Evolutionary conservation across 2,797 vertebrate species (phyloP).

Genomic region (Diplodus puntazzo): DNA sequence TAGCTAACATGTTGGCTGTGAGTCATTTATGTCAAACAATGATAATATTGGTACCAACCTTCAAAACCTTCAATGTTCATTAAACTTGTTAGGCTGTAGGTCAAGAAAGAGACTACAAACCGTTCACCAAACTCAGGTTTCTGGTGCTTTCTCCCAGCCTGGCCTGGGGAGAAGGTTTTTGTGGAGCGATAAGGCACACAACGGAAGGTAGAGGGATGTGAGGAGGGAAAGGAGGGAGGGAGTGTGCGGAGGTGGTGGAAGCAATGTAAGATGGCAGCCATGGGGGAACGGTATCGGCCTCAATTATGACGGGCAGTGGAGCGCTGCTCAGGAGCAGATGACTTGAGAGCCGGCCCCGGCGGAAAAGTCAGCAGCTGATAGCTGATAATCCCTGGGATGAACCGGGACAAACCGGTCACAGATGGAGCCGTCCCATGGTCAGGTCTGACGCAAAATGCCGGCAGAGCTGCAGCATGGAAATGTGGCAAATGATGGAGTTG

Average conservation of each 20-base stretch:
- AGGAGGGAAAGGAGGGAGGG: slow-evolving; percentile 12
- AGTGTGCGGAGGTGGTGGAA: neutral
- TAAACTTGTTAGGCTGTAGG: neutral
- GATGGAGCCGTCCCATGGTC: slow-evolving; percentile 68
- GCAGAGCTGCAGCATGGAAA: slow-evolving; percentile 26
- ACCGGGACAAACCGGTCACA: slow-evolving; percentile 68
- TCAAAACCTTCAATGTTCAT: slow-evolving; percentile 2
- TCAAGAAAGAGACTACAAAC: slow-evolving; percentile 18
- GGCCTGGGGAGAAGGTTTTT: slow-evolving; percentile 53
- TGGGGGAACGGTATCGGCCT: slow-evolving; percentile 78
- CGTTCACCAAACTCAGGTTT: slow-evolving; percentile 18
- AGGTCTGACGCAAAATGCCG: slow-evolving; percentile 60
- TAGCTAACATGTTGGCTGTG: neutral
- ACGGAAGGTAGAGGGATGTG: slow-evolving; percentile 39
- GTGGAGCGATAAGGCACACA: slow-evolving; percentile 60
- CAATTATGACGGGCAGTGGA: slow-evolving; percentile 85
- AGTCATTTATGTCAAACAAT: neutral
- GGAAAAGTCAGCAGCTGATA: slow-evolving; percentile 79
- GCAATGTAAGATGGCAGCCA: slow-evolving; percentile 75
- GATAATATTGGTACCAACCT: slow-evolving; percentile 3
- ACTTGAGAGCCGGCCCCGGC: slow-evolving; percentile 74
- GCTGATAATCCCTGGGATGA: slow-evolving; percentile 80
- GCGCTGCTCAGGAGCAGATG: slow-evolving; percentile 81
- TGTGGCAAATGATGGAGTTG: neutral
- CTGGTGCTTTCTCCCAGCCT: slow-evolving; percentile 35